Conservation (phyloP, 2,888 invertebrate genomes). For the Resseliella maxima region DNA sequence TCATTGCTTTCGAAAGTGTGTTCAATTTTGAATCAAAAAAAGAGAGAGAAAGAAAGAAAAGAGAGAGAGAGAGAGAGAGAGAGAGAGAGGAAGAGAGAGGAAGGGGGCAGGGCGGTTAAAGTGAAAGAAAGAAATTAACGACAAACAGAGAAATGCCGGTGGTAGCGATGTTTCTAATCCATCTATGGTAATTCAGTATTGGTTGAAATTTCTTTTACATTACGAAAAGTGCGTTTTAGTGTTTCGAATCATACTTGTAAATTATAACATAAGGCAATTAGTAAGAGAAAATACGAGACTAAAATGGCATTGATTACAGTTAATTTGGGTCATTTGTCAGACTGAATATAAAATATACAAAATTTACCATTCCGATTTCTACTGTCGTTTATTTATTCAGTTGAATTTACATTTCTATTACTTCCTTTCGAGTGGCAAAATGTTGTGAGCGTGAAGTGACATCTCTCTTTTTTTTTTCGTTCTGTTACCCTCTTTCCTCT, state of each 20-base stretch:
- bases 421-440: conserved; percentile 1
- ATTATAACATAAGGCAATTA: conserved; percentile 20
- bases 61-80: too few species aligned
- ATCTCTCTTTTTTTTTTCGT: not conserved
- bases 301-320: conserved; percentile 35
- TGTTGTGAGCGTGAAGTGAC: not conserved
- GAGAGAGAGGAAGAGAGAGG: too few species aligned
- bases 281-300: conserved; percentile 6
- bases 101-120: too few species aligned
- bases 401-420: conserved; percentile 6
- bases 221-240: not conserved
- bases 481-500: too few species aligned
- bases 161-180: too few species aligned
- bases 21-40: too few species aligned
- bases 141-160: too few species aligned
- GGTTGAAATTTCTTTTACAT: not conserved
- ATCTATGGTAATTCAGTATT: not conserved
- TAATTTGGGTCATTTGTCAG: conserved; percentile 44
- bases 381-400: not conserved
- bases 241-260: conserved; percentile 18
- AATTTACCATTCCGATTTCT: not conserved
- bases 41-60: too few species aligned
- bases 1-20: too few species aligned
- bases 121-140: too few species aligned
- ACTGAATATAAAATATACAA: conserved; percentile 43